A percentile compares a stretch with the other conserved stretches of the same genome.
phyloP scores from a whole-genome alignment of 2,113 vertebrate genomes.

The Xenopus borealis region DNA sequence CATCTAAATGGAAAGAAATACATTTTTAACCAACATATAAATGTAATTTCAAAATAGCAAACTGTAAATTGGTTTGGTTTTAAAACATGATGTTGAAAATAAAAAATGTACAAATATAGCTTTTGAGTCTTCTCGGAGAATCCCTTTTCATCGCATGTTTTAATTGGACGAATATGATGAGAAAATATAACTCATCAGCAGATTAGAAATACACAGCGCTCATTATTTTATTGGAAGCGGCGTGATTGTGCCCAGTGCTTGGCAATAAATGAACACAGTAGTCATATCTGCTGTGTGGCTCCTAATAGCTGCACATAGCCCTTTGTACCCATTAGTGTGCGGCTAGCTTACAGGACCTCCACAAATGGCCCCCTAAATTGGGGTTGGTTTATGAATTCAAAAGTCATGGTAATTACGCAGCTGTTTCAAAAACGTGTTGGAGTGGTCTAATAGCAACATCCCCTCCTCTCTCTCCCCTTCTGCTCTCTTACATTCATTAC shows the following conservation, averaged over 20 bases:
- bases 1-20: too few species aligned
- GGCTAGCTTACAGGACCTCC: conserved; percentile 38
- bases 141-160: conserved; percentile 22
- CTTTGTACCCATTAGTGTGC: conserved; percentile 41
- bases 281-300: conserved; percentile 9
- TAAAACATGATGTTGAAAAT: too few species aligned
- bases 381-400: conserved; percentile 44
- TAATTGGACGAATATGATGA: conserved; percentile 31
- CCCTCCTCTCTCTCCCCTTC: conserved; percentile 52
- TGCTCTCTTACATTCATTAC: conserved; percentile 49
- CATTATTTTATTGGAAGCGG: conserved; percentile 42
- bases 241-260: conserved; percentile 9
- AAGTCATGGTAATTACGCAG: conserved; percentile 49
- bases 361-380: conserved; percentile 27
- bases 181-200: conserved; percentile 34
- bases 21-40: too few species aligned
- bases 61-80: too few species aligned
- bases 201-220: conserved; percentile 37
- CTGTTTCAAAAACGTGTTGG: conserved; percentile 53
- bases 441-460: conserved; percentile 55
- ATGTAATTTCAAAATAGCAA: too few species aligned
- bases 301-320: conserved; percentile 38
- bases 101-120: too few species aligned
- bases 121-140: neutral
- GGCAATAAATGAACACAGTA: conserved; percentile 31